Base-by-base conservation (phyloP, 2,113 vertebrate species). In the Coracopsis vasa region DNA sequence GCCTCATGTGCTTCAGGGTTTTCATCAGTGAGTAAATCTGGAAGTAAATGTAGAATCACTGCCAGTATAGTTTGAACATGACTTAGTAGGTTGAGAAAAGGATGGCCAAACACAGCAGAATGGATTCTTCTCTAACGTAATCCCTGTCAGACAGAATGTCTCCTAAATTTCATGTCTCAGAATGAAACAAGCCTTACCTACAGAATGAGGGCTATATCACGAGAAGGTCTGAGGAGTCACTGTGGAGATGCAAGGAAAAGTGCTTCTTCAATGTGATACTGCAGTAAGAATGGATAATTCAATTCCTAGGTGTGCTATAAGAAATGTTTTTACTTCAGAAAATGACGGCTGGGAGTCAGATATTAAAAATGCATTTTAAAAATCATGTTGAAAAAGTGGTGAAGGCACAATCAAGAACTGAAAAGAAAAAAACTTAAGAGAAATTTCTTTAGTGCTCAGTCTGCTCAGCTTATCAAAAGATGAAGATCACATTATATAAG, bases 391-490 rank as follows among this genome's bases (percentile, higher is more conserved):
- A 20, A 87, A 89, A 94, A 85, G 47, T 35, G 13, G 20, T 4
- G 2, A 73, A 88, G 51, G 28, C 58, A 77, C 54, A 95, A 91
- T 83, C 62, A 88, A 33, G n/a, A 72, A 19, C 29, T 67, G 28
- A 8, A 82, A 80, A 66, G 81, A 78, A 44, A 45, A 16, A 3
- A 58, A 24, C 33, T 33, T 61, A 69, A 62, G 45, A 73, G 64
- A 62, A 45, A 78, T 86, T 82, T 85, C 48, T 85, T 95, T 21
- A 79, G n/a, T n/a, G 62, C 42, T 82, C 66, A 33, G 41, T 45
- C 73, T 88, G 20, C 72, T 91, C 84, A 56, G 65, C 33, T 94
- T 90, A 91, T 92, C 70, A 77, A 75, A 95, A 85, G 90, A 93
- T 33, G 66, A 92, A 85, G 84, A 12, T 95, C 61, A 47, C 67